phyloP scores from a whole-genome alignment of 2,888 invertebrate species.

The Andrena haemorrhoa region DNA sequence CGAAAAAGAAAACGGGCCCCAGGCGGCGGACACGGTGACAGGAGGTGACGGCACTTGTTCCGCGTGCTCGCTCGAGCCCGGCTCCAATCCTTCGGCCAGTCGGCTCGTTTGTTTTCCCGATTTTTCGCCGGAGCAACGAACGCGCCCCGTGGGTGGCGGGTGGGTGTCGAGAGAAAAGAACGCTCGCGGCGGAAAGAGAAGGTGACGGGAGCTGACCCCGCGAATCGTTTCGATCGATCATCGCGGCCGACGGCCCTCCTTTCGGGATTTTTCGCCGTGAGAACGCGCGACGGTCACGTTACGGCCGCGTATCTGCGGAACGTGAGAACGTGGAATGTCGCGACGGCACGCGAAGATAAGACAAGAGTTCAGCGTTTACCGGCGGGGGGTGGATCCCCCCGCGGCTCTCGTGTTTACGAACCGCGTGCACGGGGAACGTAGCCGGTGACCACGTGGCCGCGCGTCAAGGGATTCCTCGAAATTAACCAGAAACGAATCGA shows the following conservation, averaged over 20 bases:
- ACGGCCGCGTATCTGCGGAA: conserved; percentile 61
- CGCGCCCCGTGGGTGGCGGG: not conserved
- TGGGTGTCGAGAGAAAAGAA: not conserved
- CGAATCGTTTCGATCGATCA: conserved; percentile 12
- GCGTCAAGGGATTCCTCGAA: conserved; percentile 3
- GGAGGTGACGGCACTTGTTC: not conserved
- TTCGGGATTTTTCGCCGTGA: conserved; percentile 46
- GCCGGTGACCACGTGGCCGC: conserved; percentile 43
- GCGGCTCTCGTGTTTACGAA: conserved; percentile 59
- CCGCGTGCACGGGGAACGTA: conserved; percentile 30
- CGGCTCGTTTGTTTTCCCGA: not conserved
- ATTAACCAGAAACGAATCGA: not conserved
- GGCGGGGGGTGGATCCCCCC: conserved; percentile 51
- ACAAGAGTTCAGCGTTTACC: conserved; percentile 52
- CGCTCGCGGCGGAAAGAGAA: not conserved
- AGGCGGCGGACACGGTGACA: not conserved
- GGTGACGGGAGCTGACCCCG: not conserved
- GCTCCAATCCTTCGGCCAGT: not conserved
- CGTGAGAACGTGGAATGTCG: conserved; percentile 63
- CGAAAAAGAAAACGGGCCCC: not conserved
- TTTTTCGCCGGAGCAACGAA: not conserved
- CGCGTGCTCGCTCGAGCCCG: not conserved
- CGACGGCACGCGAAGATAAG: conserved; percentile 64
- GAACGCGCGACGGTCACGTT: conserved; percentile 45
- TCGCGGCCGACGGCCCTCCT: not conserved